phyloP scores from a whole-genome alignment of 1,140 invertebrate genomes.

The Lepidurus apus region DNA sequence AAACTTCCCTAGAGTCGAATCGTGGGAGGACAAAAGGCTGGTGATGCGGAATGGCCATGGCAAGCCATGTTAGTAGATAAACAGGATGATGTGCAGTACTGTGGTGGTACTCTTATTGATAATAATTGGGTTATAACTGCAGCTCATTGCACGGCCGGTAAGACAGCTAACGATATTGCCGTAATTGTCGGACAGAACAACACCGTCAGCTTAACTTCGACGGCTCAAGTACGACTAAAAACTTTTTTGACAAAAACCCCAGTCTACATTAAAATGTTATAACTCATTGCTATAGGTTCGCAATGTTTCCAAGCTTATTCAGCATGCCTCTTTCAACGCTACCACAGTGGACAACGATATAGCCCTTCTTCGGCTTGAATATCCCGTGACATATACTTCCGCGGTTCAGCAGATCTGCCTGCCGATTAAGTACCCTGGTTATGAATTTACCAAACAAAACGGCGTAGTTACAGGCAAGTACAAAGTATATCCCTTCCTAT shows the following conservation, averaged over 20 bases:
- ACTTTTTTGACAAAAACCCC: neutral
- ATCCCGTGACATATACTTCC: conserved; percentile 49
- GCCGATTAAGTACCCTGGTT: conserved; percentile 51
- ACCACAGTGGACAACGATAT: conserved; percentile 54
- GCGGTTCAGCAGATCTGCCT: conserved; percentile 60
- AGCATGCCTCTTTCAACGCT: conserved; percentile 46
- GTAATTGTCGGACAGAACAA: conserved; percentile 28
- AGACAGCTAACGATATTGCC: conserved; percentile 31
- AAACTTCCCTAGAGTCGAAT: conserved; percentile 29
- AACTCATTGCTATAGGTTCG: conserved; percentile 27
- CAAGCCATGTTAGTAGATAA: conserved; percentile 30
- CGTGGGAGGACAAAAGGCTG: conserved; percentile 29
- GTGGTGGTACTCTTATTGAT: conserved; percentile 47
- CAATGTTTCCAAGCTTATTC: conserved; percentile 38
- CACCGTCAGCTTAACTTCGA: conserved; percentile 27
- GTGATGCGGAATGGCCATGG: conserved; percentile 33
- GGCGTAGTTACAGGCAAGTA: conserved; percentile 33
- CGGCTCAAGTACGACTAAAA: conserved; percentile 28
- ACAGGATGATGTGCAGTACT: conserved; percentile 40
- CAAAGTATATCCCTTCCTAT: neutral
- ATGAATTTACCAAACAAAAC: conserved; percentile 46
- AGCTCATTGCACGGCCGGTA: conserved; percentile 43
- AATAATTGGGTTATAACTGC: conserved; percentile 47
- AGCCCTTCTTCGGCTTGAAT: conserved; percentile 51
- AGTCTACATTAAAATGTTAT: neutral